These are phyloP conservation scores for Fragum sueziense DNA, from an alignment of 2,888 invertebrate genomes.

Conservation along the genomic window DNA sequence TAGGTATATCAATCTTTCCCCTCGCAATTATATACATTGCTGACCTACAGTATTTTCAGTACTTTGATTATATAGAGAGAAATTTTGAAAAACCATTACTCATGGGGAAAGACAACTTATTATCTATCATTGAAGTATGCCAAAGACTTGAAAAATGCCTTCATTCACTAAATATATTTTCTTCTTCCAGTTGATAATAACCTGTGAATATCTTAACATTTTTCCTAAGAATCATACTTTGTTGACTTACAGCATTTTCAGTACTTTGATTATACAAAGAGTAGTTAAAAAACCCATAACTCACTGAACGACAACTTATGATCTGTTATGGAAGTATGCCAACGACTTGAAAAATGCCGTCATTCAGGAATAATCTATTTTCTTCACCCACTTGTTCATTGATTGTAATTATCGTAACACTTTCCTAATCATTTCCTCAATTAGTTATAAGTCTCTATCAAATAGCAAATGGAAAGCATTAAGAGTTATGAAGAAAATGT, in stretches of 20 bases:
- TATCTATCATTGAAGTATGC: not conserved
- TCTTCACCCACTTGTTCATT: constrained; percentile 13
- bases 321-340: not conserved
- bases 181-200: not conserved
- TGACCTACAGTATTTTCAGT: too few species aligned
- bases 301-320: not conserved
- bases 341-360: not conserved
- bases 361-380: not conserved
- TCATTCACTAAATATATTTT: constrained; percentile 1
- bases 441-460: too few species aligned
- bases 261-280: too few species aligned
- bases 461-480: too few species aligned
- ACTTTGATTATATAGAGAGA: too few species aligned
- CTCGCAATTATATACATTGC: too few species aligned
- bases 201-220: not conserved
- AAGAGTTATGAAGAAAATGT: too few species aligned
- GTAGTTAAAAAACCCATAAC: not conserved
- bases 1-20: too few species aligned
- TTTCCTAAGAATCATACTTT: too few species aligned
- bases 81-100: not conserved
- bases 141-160: not conserved
- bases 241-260: too few species aligned
- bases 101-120: not conserved
- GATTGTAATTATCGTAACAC: constrained; percentile 8
- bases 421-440: too few species aligned